A percentile compares a stretch with the other conserved stretches of the same genome.
Conservation (phyloP, 2,888 invertebrate genomes). For the Magallana nippona region DNA sequence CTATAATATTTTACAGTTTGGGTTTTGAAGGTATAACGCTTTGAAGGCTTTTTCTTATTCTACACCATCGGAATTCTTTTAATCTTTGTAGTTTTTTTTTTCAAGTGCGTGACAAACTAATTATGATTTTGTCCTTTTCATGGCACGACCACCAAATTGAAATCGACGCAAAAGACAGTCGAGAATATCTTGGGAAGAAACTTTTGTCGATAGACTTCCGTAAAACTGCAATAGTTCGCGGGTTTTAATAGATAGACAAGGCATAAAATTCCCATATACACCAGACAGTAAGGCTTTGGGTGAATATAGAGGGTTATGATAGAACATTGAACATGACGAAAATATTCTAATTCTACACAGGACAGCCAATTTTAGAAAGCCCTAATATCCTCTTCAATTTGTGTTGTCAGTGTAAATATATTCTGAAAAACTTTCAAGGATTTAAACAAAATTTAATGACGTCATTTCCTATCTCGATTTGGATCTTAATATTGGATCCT, state of each 20-base stretch:
- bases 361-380: slow-evolving; percentile 10
- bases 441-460: slow-evolving; percentile 14
- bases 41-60: no score
- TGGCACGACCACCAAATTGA: neutral
- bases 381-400: neutral
- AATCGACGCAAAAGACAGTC: neutral
- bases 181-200: neutral
- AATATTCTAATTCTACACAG: slow-evolving; percentile 9
- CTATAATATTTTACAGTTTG: no score
- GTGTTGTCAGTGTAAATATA: slow-evolving; percentile 26
- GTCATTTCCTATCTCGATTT: slow-evolving; percentile 14
- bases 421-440: slow-evolving; percentile 18
- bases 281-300: neutral
- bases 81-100: neutral
- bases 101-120: neutral
- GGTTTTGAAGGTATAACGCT: no score
- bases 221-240: neutral
- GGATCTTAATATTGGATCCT: neutral
- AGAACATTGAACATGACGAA: slow-evolving; percentile 14
- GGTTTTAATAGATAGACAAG: neutral
- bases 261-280: slow-evolving; percentile 28
- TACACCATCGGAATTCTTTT: neutral
- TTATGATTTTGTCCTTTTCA: neutral
- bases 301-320: neutral
- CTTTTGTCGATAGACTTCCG: slow-evolving; percentile 15